Base-by-base conservation (phyloP, 2,888 invertebrate genomes). In the Oxystoma pomonae region DNA sequence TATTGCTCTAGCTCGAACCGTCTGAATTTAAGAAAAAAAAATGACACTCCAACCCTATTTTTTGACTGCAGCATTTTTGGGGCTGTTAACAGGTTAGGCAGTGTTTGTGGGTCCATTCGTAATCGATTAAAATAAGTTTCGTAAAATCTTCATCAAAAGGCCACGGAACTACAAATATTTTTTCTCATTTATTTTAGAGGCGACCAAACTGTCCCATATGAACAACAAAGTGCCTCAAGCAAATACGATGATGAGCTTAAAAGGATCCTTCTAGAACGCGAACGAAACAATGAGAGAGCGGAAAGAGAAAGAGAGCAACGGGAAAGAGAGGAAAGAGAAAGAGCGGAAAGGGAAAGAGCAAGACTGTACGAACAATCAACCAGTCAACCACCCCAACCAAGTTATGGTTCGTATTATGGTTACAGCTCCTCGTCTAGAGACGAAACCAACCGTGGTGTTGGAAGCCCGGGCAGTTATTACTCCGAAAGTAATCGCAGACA, bases 341-440 rank as follows among this genome's bases (percentile, higher is more conserved):
- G 35, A 12, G 35, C 5, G 12, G 35, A 35, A 12, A 35, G 35
- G 35, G 35, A 35, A 35, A 35, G 35, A 35, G 5, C 3, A 35
- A 35, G 35, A 12, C 35, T 35, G 12, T 35, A 35, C 12, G 35
- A 35, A 35, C 35, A 35, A 35, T 35, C 35, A 3, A 35, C 35
- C 35, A 35, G 35, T 35, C 35, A 35, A 35, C 35, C 35, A 12
- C 35, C 35, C 12, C 35, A 35, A 12, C 35, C 3, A 12, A 18
- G 19, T 58, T 58, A 58, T 51, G 58, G 58, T 17, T 58, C 58
- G 20, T 50, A n/a, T 50, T 50, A 50, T 19, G 16, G 50, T 35
- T n/a, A n/a, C 2, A 18, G 21, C 1, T 17, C n/a, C 22, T 18
- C 56, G 22, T 56, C n/a, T 35, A 19, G 35, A n/a, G 7, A 35